Evolutionary conservation across 2,888 invertebrate genomes (phyloP).

Genomic region (Incurvaria masculella): DNA sequence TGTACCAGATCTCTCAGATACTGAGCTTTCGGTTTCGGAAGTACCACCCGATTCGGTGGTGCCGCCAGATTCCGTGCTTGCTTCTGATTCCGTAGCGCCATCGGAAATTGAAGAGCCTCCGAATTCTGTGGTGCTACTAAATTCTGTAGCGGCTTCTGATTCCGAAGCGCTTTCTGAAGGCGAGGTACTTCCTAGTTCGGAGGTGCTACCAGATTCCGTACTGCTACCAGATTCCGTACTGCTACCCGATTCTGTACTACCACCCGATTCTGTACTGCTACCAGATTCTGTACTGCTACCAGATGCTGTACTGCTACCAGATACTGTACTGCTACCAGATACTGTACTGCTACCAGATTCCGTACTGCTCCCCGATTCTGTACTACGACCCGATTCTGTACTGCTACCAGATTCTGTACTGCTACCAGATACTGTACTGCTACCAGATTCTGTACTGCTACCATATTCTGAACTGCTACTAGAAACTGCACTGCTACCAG

Average conservation of each 20-base stretch:
- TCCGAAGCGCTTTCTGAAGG: neutral
- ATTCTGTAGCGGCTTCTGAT: constrained; percentile 9
- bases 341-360: constrained; percentile 7
- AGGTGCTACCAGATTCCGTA: too few species aligned
- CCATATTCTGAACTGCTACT: too few species aligned
- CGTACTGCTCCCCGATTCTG: constrained; percentile 5
- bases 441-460: neutral
- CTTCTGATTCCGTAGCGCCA: constrained; percentile 15
- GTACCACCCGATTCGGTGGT: neutral
- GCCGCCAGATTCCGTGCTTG: constrained; percentile 15
- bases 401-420: constrained; percentile 4
- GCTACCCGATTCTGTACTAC: too few species aligned
- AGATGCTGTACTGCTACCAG: too few species aligned
- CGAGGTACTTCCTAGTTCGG: too few species aligned
- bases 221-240: too few species aligned
- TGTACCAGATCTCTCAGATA: neutral
- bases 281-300: too few species aligned
- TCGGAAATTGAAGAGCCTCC: constrained; percentile 14
- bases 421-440: too few species aligned
- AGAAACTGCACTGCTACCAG: constrained; percentile 17
- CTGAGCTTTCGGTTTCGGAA: too few species aligned
- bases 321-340: constrained; percentile 4
- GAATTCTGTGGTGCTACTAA: constrained; percentile 17
- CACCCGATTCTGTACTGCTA: too few species aligned
- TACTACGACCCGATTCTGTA: constrained; percentile 9